Evolutionary conservation across 1,140 invertebrate species (phyloP).

Genomic region (Aphelenchoides besseyi): DNA sequence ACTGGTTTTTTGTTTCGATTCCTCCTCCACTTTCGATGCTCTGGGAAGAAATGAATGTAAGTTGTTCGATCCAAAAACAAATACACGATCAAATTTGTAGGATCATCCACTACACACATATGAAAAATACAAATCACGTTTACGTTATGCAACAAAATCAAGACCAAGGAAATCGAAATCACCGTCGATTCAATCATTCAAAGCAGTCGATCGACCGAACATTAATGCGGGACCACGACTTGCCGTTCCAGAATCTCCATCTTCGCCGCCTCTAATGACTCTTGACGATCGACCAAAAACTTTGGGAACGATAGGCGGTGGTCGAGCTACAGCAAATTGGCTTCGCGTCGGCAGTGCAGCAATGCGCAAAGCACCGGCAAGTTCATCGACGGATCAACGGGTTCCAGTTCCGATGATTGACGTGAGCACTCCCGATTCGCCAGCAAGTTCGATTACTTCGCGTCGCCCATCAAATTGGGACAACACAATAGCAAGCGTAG

Average conservation of each 20-base stretch:
- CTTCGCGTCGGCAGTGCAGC: constrained; percentile 26
- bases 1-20: constrained; percentile 48
- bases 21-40: constrained; percentile 52
- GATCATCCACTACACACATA: constrained; percentile 42
- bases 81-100: no score
- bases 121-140: neutral
- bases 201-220: neutral
- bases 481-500: constrained; percentile 45
- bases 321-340: constrained; percentile 26
- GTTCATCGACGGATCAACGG: constrained; percentile 11
- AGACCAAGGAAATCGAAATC: neutral
- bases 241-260: constrained; percentile 1
- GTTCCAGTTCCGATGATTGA: constrained; percentile 52
- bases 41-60: constrained; percentile 59
- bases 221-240: constrained; percentile 1
- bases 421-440: constrained; percentile 45
- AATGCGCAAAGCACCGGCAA: constrained; percentile 1
- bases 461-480: constrained; percentile 46
- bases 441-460: constrained; percentile 31
- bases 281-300: neutral
- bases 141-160: constrained; percentile 3
- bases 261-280: neutral
- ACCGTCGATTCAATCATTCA: neutral
- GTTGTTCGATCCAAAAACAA: no score
- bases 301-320: neutral